These are phyloP conservation scores for Nannoperca australis DNA, from an alignment of 2,797 vertebrate species.

Conservation along the genomic window DNA sequence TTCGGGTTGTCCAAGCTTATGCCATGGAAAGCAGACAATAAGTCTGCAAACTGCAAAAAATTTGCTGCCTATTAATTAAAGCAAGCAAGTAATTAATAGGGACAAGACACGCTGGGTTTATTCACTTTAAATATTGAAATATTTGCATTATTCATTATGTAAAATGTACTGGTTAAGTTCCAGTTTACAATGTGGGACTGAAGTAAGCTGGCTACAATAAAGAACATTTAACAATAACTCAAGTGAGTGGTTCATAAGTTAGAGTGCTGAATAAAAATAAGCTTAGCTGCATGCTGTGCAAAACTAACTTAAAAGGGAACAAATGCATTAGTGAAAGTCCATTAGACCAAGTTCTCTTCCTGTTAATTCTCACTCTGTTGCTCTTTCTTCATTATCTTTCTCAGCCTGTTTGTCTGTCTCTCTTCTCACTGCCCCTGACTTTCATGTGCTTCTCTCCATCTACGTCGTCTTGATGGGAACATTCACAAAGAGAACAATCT, in stretches of 20 bases:
- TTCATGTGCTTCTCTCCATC: conserved; percentile 38
- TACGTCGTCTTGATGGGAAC: conserved; percentile 49
- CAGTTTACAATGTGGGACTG: conserved; percentile 17
- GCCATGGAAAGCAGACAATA: conserved; percentile 21
- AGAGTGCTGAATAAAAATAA: conserved; percentile 20
- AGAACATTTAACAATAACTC: background rate
- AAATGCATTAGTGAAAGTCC: conserved; percentile 50
- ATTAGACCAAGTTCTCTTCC: conserved; percentile 35
- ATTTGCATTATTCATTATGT: conserved; percentile 4
- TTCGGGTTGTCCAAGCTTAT: background rate
- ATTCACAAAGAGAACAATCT: conserved; percentile 66
- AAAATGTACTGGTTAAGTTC: conserved; percentile 23
- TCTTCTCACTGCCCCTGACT: conserved; percentile 37
- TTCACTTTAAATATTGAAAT: conserved; percentile 26
- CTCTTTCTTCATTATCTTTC: conserved; percentile 29
- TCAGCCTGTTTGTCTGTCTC: background rate
- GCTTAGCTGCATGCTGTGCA: conserved; percentile 10
- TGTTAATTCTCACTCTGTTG: conserved; percentile 31
- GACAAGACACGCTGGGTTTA: conserved; percentile 40
- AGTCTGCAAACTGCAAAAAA: conserved; percentile 17
- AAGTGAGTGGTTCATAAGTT: conserved; percentile 10
- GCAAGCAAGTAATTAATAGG: conserved; percentile 37
- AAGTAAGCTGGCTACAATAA: background rate
- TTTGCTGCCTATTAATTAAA: too few species aligned
- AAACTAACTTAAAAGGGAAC: conserved; percentile 33